Conservation (phyloP, 2,888 invertebrate species). For the Polydrusus cervinus region DNA sequence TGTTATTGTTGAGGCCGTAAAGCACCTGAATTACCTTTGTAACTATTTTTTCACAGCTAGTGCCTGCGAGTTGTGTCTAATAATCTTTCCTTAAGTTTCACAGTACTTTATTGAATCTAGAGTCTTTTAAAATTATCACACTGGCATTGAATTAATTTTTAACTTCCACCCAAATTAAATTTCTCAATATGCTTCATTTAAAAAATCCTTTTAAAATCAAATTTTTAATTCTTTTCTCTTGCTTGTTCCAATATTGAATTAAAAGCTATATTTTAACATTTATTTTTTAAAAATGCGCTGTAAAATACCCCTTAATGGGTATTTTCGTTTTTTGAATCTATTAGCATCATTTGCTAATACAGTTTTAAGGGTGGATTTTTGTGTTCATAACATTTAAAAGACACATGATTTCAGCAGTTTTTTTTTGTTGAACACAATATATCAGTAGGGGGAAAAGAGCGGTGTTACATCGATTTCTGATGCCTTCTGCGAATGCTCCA, state of each 20-base stretch:
- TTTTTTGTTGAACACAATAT: too few species aligned
- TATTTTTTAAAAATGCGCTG: not conserved
- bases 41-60: too few species aligned
- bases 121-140: not conserved
- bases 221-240: conserved; percentile 1
- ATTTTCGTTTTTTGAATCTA: not conserved
- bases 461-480: too few species aligned
- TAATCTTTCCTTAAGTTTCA: not conserved
- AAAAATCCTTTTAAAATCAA: conserved; percentile 3
- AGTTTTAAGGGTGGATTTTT: too few species aligned
- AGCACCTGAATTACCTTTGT: too few species aligned
- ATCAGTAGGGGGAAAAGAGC: too few species aligned
- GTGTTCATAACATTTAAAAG: too few species aligned
- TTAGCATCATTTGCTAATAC: not conserved
- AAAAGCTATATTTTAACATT: conserved; percentile 9
- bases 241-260: conserved; percentile 14
- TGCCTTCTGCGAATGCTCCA: too few species aligned
- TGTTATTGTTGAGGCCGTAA: too few species aligned
- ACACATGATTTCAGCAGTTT: too few species aligned
- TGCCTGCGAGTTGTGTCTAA: too few species aligned
- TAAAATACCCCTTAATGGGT: not conserved
- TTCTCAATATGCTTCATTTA: conserved; percentile 15
- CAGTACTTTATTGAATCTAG: not conserved
- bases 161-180: not conserved
- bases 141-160: not conserved